phyloP scores from a whole-genome alignment of 2,113 vertebrate species.

The Terrapene triunguis region DNA sequence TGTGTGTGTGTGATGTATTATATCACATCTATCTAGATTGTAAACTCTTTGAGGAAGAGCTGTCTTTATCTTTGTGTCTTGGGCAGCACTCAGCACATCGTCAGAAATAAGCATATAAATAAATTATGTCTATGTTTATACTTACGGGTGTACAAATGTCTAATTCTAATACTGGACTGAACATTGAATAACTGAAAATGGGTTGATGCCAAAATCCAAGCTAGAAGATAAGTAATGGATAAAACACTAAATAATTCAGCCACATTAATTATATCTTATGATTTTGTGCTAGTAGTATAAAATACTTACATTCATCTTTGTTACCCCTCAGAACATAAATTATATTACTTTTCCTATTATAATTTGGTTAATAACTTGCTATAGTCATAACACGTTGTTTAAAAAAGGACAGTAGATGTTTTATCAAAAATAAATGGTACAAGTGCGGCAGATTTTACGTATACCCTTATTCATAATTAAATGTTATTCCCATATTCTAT shows the following conservation, averaged over 20 bases:
- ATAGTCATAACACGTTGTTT: conserved; percentile 23
- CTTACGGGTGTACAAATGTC: background rate
- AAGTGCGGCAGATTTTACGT: background rate
- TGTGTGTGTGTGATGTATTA: background rate
- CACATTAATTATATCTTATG: background rate
- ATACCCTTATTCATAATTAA: conserved; percentile 26
- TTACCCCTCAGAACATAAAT: conserved; percentile 13
- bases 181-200: conserved; percentile 40
- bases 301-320: conserved; percentile 23
- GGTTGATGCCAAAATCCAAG: conserved; percentile 23
- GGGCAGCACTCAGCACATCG: conserved; percentile 65
- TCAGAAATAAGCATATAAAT: conserved; percentile 60
- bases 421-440: too few relatives aligned
- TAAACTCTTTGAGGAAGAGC: conserved; percentile 49
- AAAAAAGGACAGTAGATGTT: conserved; percentile 31
- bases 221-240: conserved; percentile 25
- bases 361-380: conserved; percentile 5
- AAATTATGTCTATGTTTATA: conserved; percentile 59
- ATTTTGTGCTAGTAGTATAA: conserved; percentile 18
- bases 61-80: conserved; percentile 59
- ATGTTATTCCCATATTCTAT: background rate
- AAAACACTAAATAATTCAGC: conserved; percentile 25
- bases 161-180: conserved; percentile 29
- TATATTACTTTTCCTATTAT: conserved; percentile 10
- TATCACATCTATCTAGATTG: conserved; percentile 1